Percentiles rank a stretch among this genome's conserved stretches.
Evolutionary conservation across 1,140 invertebrate genomes (phyloP).

Genomic region (Archegozetes longisetosus): DNA sequence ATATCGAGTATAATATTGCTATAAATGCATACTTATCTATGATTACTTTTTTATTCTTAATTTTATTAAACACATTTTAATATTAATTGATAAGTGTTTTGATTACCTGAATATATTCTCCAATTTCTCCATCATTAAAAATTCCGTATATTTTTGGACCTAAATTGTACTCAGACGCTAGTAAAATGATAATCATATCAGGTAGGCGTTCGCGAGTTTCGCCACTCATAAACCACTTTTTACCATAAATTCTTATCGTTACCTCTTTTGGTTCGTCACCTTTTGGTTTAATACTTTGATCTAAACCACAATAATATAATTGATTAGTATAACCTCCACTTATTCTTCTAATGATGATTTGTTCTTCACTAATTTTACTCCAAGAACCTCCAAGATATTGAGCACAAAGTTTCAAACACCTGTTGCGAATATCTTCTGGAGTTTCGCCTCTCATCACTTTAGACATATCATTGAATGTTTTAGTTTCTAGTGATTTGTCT

Average conservation of each 20-base stretch:
- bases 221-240: neutral
- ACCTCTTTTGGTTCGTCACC: constrained; percentile 1
- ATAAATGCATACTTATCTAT: too few relatives aligned
- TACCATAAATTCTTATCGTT: constrained; percentile 7
- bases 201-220: neutral
- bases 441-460: neutral
- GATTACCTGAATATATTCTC: too few relatives aligned
- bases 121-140: constrained; percentile 4
- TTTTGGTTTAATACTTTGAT: neutral
- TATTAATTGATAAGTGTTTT: too few relatives aligned
- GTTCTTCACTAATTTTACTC: neutral
- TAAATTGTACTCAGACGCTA: neutral
- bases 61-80: too few relatives aligned
- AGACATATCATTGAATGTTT: too few relatives aligned
- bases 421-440: neutral
- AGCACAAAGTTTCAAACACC: neutral
- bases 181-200: neutral
- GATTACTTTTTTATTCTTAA: too few relatives aligned
- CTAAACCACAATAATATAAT: neutral
- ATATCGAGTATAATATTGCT: too few relatives aligned
- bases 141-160: constrained; percentile 11
- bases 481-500: too few relatives aligned
- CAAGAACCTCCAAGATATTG: constrained; percentile 3
- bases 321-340: neutral
- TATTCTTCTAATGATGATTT: neutral